These are phyloP conservation scores for Gryon sp. DNA, from an alignment of 1,140 invertebrate genomes.

Conservation along the genomic window DNA sequence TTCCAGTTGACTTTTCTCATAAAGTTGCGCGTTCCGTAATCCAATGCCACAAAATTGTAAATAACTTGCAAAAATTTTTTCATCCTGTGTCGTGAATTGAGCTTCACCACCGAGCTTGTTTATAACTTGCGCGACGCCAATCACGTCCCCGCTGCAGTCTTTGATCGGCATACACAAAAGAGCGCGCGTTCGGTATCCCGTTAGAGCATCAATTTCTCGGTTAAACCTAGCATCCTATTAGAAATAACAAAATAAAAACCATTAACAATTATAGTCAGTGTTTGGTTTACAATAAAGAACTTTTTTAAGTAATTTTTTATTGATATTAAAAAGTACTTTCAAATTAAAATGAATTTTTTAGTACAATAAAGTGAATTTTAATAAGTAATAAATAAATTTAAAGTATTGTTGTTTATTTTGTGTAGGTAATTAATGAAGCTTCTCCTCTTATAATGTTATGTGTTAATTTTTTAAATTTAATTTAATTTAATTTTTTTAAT, in stretches of 20 bases:
- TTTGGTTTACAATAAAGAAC: too few species aligned
- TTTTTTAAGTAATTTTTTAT: too few species aligned
- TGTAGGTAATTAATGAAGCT: too few species aligned
- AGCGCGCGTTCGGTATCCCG: slow-evolving; percentile 94
- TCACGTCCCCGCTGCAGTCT: slow-evolving; percentile 95
- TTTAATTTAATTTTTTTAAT: too few species aligned
- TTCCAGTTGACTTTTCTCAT: slow-evolving; percentile 95
- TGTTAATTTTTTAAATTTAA: too few species aligned
- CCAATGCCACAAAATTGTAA: slow-evolving; percentile 98
- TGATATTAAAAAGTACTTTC: too few species aligned
- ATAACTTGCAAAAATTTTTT: slow-evolving; percentile 95
- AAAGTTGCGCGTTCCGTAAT: slow-evolving; percentile 94
- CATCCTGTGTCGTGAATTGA: slow-evolving; percentile 90
- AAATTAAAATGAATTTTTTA: too few species aligned
- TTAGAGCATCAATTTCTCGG: slow-evolving; percentile 94
- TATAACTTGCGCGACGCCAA: slow-evolving; percentile 97
- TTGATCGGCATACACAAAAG: slow-evolving; percentile 98
- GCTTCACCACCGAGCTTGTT: slow-evolving; percentile 91
- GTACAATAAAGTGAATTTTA: too few species aligned
- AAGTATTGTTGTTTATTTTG: too few species aligned
- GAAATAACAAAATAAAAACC: slow-evolving; percentile 5
- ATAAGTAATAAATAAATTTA: too few species aligned
- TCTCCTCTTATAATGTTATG: too few species aligned
- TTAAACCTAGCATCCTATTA: slow-evolving; percentile 93
- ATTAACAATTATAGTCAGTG: too few species aligned